phyloP scores from a whole-genome alignment of 2,888 invertebrate genomes.

The Harpagoxenus sublaevis region DNA sequence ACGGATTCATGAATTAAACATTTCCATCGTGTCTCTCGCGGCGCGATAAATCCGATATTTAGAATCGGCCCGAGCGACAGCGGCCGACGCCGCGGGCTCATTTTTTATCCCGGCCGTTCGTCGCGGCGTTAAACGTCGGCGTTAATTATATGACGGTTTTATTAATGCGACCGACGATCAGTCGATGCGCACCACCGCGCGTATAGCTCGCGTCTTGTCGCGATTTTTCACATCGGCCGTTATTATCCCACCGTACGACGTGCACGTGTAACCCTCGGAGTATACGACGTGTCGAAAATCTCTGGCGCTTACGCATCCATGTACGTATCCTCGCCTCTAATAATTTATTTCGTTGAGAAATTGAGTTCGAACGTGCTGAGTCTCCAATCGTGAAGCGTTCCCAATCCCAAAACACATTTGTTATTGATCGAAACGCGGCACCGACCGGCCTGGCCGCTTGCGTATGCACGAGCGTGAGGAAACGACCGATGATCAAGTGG shows the following conservation, averaged over 20 bases:
- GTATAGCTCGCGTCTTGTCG: constrained; percentile 11
- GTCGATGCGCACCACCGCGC: background rate
- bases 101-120: constrained; percentile 45
- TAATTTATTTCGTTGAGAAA: constrained; percentile 48
- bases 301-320: constrained; percentile 19
- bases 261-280: background rate
- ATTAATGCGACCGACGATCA: constrained; percentile 44
- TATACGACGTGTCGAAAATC: constrained; percentile 41
- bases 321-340: constrained; percentile 9
- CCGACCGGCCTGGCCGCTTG: background rate
- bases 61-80: constrained; percentile 36
- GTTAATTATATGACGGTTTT: constrained; percentile 55
- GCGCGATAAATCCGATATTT: constrained; percentile 54
- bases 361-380: constrained; percentile 47
- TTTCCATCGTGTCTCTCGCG: constrained; percentile 57
- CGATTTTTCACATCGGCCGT: constrained; percentile 36
- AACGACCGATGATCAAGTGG: constrained; percentile 81
- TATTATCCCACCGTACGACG: background rate
- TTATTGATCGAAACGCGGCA: constrained; percentile 76
- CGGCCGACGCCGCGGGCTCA: constrained; percentile 11
- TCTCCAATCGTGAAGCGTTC: constrained; percentile 45
- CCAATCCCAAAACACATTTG: constrained; percentile 57
- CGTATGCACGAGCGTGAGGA: constrained; percentile 52
- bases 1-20: constrained; percentile 61
- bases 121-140: constrained; percentile 55